Evolutionary conservation across 2,113 vertebrate species (phyloP).

Genomic region (Hippotragus niger): DNA sequence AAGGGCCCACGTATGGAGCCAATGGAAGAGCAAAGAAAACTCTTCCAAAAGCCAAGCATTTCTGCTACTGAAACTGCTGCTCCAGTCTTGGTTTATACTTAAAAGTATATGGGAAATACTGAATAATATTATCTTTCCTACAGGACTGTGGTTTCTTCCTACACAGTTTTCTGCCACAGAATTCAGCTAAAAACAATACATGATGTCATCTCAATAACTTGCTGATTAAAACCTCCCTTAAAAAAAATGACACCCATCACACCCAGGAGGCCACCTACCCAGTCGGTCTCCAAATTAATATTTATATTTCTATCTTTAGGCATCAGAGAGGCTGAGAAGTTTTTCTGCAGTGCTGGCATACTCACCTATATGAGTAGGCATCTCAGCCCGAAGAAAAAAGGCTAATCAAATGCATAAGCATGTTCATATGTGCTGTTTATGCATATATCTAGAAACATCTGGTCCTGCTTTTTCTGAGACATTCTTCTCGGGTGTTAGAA

Average conservation of each 20-base stretch:
- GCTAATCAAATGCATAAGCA: slow-evolving; percentile 34
- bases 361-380: slow-evolving; percentile 45
- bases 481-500: slow-evolving; percentile 52
- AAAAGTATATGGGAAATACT: slow-evolving; percentile 65
- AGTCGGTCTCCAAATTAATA: slow-evolving; percentile 35
- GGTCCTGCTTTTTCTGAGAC: slow-evolving; percentile 59
- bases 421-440: slow-evolving; percentile 42
- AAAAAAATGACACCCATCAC: slow-evolving; percentile 55
- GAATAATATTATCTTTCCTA: slow-evolving; percentile 49
- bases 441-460: slow-evolving; percentile 57
- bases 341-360: slow-evolving; percentile 61
- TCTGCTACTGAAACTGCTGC: slow-evolving; percentile 38
- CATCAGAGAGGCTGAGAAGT: slow-evolving; percentile 56
- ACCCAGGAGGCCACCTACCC: slow-evolving; percentile 56
- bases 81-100: slow-evolving; percentile 58
- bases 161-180: slow-evolving; percentile 63
- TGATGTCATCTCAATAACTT: slow-evolving; percentile 66
- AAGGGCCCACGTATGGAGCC: not conserved
- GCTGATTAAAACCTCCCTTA: slow-evolving; percentile 59
- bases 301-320: slow-evolving; percentile 64
- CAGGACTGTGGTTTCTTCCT: slow-evolving; percentile 73
- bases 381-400: slow-evolving; percentile 40
- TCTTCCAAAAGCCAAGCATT: slow-evolving; percentile 17
- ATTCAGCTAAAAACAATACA: slow-evolving; percentile 73
- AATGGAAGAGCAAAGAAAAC: not conserved